Conservation (phyloP, 1,140 invertebrate species). For the Brachionus calyciflorus region DNA sequence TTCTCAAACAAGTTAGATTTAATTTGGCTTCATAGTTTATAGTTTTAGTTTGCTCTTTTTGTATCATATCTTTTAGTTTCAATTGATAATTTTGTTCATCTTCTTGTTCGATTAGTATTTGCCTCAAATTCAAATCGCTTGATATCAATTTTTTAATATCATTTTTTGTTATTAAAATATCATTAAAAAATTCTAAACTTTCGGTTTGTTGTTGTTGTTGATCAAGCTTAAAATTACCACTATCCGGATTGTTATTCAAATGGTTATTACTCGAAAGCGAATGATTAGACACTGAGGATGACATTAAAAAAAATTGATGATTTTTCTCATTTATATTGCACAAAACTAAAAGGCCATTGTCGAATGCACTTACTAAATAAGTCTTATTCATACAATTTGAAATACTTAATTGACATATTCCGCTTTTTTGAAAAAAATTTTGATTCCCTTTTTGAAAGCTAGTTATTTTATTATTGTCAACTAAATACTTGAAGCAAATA, state of each 20-base stretch:
- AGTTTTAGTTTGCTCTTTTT: constrained; percentile 40
- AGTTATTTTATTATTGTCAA: background rate
- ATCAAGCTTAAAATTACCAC: too few species aligned
- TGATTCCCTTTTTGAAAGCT: background rate
- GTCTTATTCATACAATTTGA: constrained; percentile 9
- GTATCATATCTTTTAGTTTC: constrained; percentile 34
- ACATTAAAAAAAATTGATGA: constrained; percentile 3
- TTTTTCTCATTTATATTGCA: constrained; percentile 13
- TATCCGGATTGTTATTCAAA: background rate
- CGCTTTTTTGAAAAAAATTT: background rate
- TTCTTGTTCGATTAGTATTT: constrained; percentile 25
- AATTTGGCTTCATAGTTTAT: constrained; percentile 38
- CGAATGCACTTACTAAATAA: constrained; percentile 2
- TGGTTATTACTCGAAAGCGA: background rate
- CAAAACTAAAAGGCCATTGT: constrained; percentile 22
- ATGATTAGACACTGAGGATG: background rate
- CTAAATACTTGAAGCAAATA: background rate
- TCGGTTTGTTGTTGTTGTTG: background rate
- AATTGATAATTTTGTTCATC: constrained; percentile 41
- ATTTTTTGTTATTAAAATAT: constrained; percentile 37
- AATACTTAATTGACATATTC: background rate
- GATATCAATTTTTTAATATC: constrained; percentile 33
- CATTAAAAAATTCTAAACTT: background rate
- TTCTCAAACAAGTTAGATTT: constrained; percentile 41
- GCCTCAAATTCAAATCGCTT: constrained; percentile 29